These are phyloP conservation scores for Yoshiicerus persimilis DNA, from an alignment of 1,140 invertebrate genomes.

Conservation along the genomic window DNA sequence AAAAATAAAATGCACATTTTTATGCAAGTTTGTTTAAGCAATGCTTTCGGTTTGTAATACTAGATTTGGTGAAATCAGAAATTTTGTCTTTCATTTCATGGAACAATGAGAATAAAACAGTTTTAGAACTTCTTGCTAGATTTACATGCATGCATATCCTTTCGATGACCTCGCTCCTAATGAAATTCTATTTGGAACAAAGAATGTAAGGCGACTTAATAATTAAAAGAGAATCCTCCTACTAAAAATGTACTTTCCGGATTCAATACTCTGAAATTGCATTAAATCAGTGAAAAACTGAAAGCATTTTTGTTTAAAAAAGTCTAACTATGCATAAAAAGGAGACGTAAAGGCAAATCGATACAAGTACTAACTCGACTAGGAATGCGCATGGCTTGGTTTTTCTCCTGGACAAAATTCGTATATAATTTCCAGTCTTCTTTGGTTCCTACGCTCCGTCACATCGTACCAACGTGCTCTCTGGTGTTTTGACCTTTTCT, in stretches of 20 bases:
- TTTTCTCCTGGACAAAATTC: not conserved
- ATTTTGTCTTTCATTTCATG: no score
- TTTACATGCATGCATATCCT: no score
- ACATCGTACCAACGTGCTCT: conserved; percentile 12
- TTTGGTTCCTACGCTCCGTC: not conserved
- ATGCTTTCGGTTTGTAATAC: no score
- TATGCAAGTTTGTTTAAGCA: no score
- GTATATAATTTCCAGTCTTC: conserved; percentile 20
- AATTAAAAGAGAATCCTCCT: not conserved
- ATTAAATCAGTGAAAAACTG: not conserved
- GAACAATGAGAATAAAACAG: no score
- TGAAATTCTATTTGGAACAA: no score
- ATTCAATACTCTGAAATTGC: not conserved
- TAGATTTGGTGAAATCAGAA: no score
- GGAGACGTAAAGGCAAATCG: not conserved
- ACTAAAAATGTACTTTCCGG: not conserved
- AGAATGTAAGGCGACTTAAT: not conserved
- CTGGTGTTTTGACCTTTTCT: not conserved
- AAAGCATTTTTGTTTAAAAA: not conserved
- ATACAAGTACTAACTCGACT: not conserved
- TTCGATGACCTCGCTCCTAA: no score
- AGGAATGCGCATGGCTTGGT: not conserved
- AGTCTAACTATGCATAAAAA: not conserved
- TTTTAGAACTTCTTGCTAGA: no score
- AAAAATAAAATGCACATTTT: no score